phyloP scores from a whole-genome alignment of 2,113 vertebrate species.

The Hyla sarda region DNA sequence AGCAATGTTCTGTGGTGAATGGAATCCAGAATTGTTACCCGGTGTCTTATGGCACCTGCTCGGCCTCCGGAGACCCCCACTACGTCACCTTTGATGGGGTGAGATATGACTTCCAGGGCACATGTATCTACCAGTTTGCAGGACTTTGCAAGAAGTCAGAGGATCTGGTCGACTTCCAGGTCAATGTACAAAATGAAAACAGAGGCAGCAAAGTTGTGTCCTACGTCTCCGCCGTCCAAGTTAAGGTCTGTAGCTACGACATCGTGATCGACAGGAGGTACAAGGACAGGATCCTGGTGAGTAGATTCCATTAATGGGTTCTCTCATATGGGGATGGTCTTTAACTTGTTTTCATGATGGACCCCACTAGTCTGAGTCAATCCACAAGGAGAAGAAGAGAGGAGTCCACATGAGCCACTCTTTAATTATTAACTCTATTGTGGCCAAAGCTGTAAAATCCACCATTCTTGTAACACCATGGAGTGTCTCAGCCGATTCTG shows the following conservation, averaged over 20 bases:
- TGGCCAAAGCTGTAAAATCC: too few species aligned
- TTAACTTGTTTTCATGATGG: not conserved
- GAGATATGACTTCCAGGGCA: constrained; percentile 73
- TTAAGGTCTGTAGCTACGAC: constrained; percentile 66
- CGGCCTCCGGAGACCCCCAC: constrained; percentile 72
- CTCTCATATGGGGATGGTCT: not conserved
- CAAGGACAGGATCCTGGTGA: constrained; percentile 69
- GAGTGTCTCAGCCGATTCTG: too few species aligned
- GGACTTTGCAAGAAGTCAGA: constrained; percentile 61
- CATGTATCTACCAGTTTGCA: constrained; percentile 73
- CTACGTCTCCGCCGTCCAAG: constrained; percentile 67
- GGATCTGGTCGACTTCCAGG: constrained; percentile 68
- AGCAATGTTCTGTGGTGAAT: constrained; percentile 68
- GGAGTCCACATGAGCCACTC: too few species aligned
- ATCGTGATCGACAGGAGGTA: constrained; percentile 68
- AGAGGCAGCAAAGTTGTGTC: constrained; percentile 66
- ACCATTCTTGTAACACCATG: too few species aligned
- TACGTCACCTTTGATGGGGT: constrained; percentile 73
- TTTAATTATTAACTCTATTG: too few species aligned
- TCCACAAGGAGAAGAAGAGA: too few species aligned
- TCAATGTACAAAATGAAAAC: constrained; percentile 72
- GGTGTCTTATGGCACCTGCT: constrained; percentile 68
- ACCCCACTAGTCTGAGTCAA: too few species aligned
- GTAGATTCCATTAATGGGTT: constrained; percentile 5
- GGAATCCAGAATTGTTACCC: constrained; percentile 73